Evolutionary conservation across 2,888 invertebrate genomes (phyloP).

Genomic region (Brenthis hecate): DNA sequence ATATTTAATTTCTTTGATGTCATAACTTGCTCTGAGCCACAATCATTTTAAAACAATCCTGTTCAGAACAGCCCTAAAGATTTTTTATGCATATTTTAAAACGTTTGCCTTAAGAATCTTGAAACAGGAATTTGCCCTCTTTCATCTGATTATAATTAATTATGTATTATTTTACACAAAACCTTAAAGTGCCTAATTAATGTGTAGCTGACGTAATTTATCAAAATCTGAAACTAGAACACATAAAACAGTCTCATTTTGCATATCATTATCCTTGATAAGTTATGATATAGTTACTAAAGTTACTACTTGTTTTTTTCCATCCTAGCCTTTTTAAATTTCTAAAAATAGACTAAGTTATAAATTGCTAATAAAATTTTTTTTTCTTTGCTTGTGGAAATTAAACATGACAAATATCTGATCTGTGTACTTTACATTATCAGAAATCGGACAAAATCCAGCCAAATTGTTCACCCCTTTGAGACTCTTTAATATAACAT

Average conservation of each 20-base stretch:
- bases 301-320: too few species aligned
- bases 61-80: background rate
- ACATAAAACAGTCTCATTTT: background rate
- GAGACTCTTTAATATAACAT: too few species aligned
- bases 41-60: slow-evolving; percentile 15
- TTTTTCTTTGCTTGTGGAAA: too few species aligned
- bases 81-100: slow-evolving; percentile 10
- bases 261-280: background rate
- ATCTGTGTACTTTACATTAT: too few species aligned
- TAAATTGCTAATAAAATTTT: too few species aligned
- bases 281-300: background rate
- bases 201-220: background rate
- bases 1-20: slow-evolving; percentile 27
- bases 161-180: slow-evolving; percentile 3
- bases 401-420: too few species aligned
- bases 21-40: slow-evolving; percentile 19
- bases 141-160: background rate
- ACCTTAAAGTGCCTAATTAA: background rate
- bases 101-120: background rate
- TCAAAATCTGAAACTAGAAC: background rate
- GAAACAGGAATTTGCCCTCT: slow-evolving; percentile 1
- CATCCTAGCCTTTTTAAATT: too few species aligned
- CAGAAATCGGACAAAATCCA: too few species aligned
- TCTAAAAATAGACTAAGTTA: too few species aligned
- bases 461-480: too few species aligned